Conservation (phyloP, 2,888 invertebrate genomes). For the Ennomos fuscantarius region DNA sequence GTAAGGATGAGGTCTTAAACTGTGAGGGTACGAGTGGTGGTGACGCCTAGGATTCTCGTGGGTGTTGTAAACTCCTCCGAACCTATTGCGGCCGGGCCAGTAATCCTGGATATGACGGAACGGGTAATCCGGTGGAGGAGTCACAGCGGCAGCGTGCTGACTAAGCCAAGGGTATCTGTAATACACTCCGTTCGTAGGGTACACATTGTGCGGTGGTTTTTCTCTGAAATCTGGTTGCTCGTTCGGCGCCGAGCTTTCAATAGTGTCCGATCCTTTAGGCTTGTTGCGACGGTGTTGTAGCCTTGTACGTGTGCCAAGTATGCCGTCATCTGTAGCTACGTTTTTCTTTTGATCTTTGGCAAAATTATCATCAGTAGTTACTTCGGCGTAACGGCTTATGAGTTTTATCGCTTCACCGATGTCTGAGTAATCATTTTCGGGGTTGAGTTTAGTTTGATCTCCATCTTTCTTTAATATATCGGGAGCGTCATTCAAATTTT, state of each 20-base stretch:
- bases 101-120: conserved; percentile 79
- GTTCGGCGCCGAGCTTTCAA: conserved; percentile 42
- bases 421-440: conserved; percentile 78
- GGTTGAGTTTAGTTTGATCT: conserved; percentile 72
- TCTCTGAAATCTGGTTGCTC: conserved; percentile 39
- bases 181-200: conserved; percentile 60
- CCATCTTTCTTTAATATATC: conserved; percentile 59
- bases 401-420: conserved; percentile 81
- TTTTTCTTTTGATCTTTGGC: conserved; percentile 69
- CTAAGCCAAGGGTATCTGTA: conserved; percentile 76
- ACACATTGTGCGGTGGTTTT: conserved; percentile 43
- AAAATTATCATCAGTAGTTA: conserved; percentile 79
- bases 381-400: conserved; percentile 80
- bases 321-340: conserved; percentile 63
- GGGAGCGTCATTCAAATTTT: conserved; percentile 40
- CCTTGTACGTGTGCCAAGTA: conserved; percentile 77
- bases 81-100: conserved; percentile 71
- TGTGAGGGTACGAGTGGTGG: conserved; percentile 76
- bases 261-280: conserved; percentile 58
- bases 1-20: conserved; percentile 64
- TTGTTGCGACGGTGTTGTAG: conserved; percentile 74
- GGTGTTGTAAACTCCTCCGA: conserved; percentile 72
- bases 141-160: conserved; percentile 68
- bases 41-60: conserved; percentile 77
- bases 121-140: conserved; percentile 73